phyloP scores from a whole-genome alignment of 2,113 vertebrate species.

The Dolichallabes microphthalmus region DNA sequence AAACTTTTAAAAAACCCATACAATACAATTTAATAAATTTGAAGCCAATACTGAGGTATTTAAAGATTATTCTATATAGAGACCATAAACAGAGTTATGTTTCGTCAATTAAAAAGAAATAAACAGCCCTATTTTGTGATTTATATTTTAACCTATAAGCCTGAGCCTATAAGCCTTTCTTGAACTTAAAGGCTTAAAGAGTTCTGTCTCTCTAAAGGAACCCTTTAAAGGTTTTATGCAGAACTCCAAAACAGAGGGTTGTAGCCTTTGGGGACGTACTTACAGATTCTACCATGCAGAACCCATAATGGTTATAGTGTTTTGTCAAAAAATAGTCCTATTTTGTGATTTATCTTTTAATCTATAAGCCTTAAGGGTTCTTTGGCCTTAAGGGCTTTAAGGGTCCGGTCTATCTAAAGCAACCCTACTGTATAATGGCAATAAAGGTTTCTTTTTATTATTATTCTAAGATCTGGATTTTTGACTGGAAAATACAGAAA shows the following conservation, averaged over 20 bases:
- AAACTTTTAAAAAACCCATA: too few species aligned
- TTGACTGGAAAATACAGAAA: not conserved
- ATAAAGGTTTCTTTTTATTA: not conserved
- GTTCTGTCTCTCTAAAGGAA: not conserved
- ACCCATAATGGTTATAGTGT: not conserved
- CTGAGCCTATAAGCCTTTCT: too few species aligned
- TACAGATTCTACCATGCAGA: not conserved
- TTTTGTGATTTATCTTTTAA: not conserved
- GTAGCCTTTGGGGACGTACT: not conserved
- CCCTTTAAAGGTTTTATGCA: not conserved
- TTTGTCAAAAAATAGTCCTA: not conserved
- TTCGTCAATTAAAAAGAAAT: too few species aligned
- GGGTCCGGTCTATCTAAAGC: too few species aligned
- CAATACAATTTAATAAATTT: too few species aligned
- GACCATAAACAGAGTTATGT: too few species aligned
- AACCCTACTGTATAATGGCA: too few species aligned
- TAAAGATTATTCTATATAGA: too few species aligned
- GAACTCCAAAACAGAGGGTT: not conserved
- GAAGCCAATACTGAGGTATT: too few species aligned
- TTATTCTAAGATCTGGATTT: not conserved
- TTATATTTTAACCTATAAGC: too few species aligned
- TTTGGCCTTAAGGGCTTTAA: not conserved
- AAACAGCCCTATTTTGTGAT: too few species aligned
- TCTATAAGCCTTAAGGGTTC: not conserved
- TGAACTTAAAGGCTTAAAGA: not conserved